These are phyloP conservation scores for Helogale parvula DNA, from an alignment of 2,113 vertebrate genomes.

Conservation along the genomic window DNA sequence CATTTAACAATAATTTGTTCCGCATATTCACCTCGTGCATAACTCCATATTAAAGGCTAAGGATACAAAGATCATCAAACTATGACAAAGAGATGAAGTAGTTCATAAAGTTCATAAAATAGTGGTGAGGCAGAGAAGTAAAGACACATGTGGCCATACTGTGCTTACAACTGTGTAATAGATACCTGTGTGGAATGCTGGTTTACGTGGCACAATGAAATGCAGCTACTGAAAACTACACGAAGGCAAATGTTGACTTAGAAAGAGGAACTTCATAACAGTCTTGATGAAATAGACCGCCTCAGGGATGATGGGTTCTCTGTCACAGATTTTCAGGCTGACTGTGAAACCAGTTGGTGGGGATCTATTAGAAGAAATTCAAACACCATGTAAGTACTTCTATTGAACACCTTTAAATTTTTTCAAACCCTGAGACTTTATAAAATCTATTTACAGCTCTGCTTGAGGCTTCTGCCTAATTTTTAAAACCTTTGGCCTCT, in stretches of 20 bases:
- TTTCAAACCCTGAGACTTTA: neutral
- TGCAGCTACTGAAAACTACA: neutral
- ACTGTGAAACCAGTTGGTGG: neutral
- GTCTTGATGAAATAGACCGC: neutral
- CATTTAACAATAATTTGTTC: neutral
- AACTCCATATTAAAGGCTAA: neutral
- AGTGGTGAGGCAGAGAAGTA: neutral
- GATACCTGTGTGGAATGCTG: neutral
- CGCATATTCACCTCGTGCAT: neutral
- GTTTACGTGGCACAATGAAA: neutral
- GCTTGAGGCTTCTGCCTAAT: conserved; percentile 12
- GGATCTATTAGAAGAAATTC: conserved; percentile 24
- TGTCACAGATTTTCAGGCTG: neutral
- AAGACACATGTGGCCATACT: neutral
- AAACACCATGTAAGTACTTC: neutral
- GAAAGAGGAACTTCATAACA: neutral
- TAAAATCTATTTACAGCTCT: conserved; percentile 26
- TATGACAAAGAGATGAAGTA: neutral
- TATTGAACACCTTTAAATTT: neutral
- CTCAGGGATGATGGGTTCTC: neutral
- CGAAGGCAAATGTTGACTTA: neutral
- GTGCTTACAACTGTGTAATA: neutral
- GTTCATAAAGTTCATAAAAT: neutral
- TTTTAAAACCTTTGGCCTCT: conserved; percentile 25
- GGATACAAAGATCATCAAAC: neutral